phyloP scores from a whole-genome alignment of 2,888 invertebrate species.

The Pseudoips prasinana region DNA sequence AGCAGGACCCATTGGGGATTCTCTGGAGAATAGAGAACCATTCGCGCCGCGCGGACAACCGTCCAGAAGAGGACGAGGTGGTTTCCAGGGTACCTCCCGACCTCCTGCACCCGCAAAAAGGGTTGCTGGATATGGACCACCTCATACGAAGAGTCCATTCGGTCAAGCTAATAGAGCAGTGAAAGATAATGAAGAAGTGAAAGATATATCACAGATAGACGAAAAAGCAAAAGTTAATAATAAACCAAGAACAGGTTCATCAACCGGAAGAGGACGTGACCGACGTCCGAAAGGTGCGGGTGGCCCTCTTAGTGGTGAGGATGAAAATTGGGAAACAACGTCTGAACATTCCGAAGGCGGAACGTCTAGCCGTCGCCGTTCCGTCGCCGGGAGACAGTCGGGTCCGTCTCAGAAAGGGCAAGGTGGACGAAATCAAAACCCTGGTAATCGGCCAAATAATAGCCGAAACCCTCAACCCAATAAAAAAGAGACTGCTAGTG shows the following conservation, averaged over 20 bases:
- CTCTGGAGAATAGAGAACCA: slow-evolving; percentile 83
- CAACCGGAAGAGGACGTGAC: slow-evolving; percentile 79
- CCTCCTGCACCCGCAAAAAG: slow-evolving; percentile 81
- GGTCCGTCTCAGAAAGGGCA: slow-evolving; percentile 54
- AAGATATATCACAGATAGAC: slow-evolving; percentile 65
- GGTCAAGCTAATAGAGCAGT: slow-evolving; percentile 72
- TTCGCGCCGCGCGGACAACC: slow-evolving; percentile 95
- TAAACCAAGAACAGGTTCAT: slow-evolving; percentile 85
- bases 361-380: slow-evolving; percentile 52
- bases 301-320: slow-evolving; percentile 73
- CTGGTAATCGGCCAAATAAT: slow-evolving; percentile 57
- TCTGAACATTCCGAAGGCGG: slow-evolving; percentile 89
- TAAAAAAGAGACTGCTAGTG: slow-evolving; percentile 57
- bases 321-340: slow-evolving; percentile 90
- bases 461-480: slow-evolving; percentile 47
- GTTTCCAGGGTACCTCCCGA: slow-evolving; percentile 68
- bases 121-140: slow-evolving; percentile 90
- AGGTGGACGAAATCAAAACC: slow-evolving; percentile 60
- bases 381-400: slow-evolving; percentile 50
- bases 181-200: slow-evolving; percentile 63
- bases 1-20: slow-evolving; percentile 40
- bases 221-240: slow-evolving; percentile 86
- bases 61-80: slow-evolving; percentile 91
- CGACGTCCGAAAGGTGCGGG: slow-evolving; percentile 61
- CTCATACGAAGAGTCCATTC: slow-evolving; percentile 90